Percentiles rank a stretch among this genome's conserved stretches.
Evolutionary conservation across 1,140 invertebrate genomes (phyloP).

Genomic region (Delia radicum): DNA sequence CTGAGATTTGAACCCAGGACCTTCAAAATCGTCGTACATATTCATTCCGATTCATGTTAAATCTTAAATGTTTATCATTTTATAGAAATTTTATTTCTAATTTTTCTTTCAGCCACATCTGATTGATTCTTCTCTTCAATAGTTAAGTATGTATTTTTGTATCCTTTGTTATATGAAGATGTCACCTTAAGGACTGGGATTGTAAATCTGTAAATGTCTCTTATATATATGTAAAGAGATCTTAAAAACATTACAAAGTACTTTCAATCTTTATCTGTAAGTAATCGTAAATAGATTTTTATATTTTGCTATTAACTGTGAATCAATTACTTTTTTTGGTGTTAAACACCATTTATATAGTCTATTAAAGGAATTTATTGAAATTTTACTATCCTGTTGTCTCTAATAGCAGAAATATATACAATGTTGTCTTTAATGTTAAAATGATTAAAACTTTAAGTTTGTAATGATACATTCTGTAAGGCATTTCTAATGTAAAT

Average conservation of each 20-base stretch:
- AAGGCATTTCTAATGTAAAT: too few species aligned
- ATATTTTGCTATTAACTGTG: background rate
- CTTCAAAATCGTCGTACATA: too few species aligned
- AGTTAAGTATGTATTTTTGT: background rate
- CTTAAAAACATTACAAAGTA: background rate
- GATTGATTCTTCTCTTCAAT: background rate
- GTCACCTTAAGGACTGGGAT: background rate
- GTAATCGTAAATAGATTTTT: background rate
- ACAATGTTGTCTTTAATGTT: background rate
- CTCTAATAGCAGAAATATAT: background rate
- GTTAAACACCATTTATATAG: background rate
- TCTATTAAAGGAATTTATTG: background rate
- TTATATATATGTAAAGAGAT: too few species aligned
- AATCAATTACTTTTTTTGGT: background rate
- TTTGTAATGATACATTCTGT: too few species aligned
- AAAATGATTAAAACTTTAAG: background rate
- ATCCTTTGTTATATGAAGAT: too few species aligned
- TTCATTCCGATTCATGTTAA: slow-evolving; percentile 7
- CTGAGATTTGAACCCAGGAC: too few species aligned
- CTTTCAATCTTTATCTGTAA: background rate
- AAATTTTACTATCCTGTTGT: background rate
- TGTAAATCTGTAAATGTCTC: background rate
- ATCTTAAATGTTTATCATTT: slow-evolving; percentile 18
- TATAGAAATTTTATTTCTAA: slow-evolving; percentile 2
- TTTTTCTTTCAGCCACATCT: background rate